phyloP scores from a whole-genome alignment of 2,888 invertebrate species.

The Hipparchia semele region DNA sequence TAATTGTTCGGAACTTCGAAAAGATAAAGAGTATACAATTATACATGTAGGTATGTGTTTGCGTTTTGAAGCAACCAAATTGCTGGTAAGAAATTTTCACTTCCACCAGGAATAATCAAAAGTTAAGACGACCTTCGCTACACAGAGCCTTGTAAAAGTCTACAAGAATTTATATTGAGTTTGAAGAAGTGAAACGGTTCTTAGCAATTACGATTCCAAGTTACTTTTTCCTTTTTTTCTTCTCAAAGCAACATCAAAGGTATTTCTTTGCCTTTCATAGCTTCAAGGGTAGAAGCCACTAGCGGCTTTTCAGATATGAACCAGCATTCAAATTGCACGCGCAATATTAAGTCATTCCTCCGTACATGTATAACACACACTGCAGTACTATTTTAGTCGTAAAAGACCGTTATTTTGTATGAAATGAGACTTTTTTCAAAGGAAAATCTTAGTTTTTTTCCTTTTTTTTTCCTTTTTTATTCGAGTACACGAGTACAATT shows the following conservation, averaged over 20 bases:
- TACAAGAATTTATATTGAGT: constrained; percentile 1
- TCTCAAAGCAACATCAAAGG: not conserved
- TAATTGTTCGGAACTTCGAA: too few species aligned
- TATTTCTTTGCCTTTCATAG: not conserved
- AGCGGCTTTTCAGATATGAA: not conserved
- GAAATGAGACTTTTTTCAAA: too few species aligned
- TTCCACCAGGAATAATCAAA: not conserved
- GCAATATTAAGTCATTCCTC: not conserved
- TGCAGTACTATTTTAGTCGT: not conserved
- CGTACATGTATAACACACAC: not conserved
- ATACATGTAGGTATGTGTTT: too few species aligned
- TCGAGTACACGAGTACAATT: too few species aligned
- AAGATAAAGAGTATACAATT: too few species aligned
- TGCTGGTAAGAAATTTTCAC: not conserved
- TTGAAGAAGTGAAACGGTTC: not conserved
- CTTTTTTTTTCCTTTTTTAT: too few species aligned
- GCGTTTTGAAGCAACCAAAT: too few species aligned
- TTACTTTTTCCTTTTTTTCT: not conserved
- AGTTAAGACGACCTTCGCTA: not conserved
- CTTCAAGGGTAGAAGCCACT: not conserved
- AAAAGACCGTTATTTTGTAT: too few species aligned
- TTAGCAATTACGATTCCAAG: not conserved
- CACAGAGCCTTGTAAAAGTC: not conserved
- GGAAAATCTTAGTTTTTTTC: too few species aligned
- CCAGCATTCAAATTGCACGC: not conserved